Conservation (phyloP, 2,797 vertebrate genomes). For the Monodelphis domestica region DNA sequence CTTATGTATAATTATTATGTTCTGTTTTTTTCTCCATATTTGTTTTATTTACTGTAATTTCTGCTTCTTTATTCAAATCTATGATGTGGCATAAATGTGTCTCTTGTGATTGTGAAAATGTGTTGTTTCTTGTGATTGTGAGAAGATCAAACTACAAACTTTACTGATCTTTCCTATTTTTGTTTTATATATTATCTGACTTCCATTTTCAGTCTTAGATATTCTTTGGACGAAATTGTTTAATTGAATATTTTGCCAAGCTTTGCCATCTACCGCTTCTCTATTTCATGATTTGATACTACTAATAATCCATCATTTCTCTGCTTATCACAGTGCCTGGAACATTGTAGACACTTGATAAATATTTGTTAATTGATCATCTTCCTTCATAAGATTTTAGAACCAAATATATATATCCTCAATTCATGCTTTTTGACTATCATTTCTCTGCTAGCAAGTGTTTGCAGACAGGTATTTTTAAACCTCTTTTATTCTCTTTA, state of each 20-base stretch:
- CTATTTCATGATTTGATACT: not conserved
- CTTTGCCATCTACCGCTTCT: not conserved
- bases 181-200: not conserved
- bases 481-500: not conserved
- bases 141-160: not conserved
- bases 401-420: not conserved
- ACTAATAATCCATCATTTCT: not conserved
- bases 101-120: not conserved
- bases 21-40: not conserved
- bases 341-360: not conserved
- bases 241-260: not conserved
- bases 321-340: not conserved
- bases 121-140: not conserved
- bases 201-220: not conserved
- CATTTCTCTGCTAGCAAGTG: not conserved
- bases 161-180: conserved; percentile 2
- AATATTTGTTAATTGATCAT: not conserved
- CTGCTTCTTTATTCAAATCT: not conserved
- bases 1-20: not conserved
- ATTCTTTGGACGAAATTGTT: not conserved
- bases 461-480: not conserved
- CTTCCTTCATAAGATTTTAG: not conserved
- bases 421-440: not conserved
- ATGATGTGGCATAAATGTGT: not conserved
- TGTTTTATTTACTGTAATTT: not conserved